phyloP scores from a whole-genome alignment of 2,113 vertebrate species.

The Geococcyx californianus region DNA sequence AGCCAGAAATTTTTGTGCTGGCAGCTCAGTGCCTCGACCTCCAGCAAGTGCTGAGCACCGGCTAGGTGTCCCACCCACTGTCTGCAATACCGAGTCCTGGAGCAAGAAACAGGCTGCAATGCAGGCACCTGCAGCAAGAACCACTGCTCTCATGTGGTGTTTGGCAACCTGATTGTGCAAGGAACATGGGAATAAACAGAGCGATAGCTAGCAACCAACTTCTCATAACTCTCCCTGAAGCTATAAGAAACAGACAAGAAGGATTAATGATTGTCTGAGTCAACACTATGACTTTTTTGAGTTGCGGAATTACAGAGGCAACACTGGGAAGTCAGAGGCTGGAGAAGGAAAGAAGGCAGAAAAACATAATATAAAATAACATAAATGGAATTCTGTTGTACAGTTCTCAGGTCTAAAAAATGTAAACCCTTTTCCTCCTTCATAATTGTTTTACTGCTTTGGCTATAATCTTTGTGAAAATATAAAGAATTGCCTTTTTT shows the following conservation, averaged over 20 bases:
- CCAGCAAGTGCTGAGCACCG: rapidly evolving
- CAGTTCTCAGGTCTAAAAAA: not conserved
- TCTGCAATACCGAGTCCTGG: not conserved
- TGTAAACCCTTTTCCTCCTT: not conserved
- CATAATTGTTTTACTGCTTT: slow-evolving; percentile 1
- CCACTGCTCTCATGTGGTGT: not conserved
- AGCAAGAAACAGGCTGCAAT: not conserved
- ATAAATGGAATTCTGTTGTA: not conserved
- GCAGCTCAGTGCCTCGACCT: not conserved
- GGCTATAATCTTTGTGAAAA: not conserved
- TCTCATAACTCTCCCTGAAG: not conserved
- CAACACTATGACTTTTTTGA: not conserved
- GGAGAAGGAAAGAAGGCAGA: not conserved
- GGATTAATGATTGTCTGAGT: not conserved
- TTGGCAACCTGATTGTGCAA: slow-evolving; percentile 12
- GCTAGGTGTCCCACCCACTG: not conserved
- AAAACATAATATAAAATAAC: not conserved
- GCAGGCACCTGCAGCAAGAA: not conserved
- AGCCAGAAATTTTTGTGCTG: not conserved
- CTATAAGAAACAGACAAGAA: not conserved
- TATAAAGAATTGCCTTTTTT: not conserved
- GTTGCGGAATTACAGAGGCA: not conserved
- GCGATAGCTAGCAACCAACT: not conserved
- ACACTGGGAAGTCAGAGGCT: not conserved
- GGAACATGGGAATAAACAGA: not conserved